A percentile compares a stretch with the other conserved stretches of the same genome.
Evolutionary conservation across 2,888 invertebrate genomes (phyloP).

Genomic region (Spilosoma lubricipeda): DNA sequence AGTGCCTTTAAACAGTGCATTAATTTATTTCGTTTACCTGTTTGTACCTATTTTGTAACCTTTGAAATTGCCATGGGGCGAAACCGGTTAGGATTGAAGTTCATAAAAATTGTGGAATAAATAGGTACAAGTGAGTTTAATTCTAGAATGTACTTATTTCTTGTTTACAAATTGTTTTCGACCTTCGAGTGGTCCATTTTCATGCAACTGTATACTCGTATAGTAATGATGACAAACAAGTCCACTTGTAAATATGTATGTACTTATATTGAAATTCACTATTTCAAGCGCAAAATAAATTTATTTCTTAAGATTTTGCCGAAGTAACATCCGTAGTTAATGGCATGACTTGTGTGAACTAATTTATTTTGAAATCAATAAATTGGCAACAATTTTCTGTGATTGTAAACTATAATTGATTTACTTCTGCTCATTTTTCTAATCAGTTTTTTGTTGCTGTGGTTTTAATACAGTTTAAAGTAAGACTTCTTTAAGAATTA

Average conservation of each 20-base stretch:
- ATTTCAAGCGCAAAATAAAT: neutral
- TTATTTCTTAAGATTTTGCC: neutral
- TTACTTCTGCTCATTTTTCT: slow-evolving; percentile 31
- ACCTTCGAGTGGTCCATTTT: neutral
- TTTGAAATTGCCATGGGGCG: too few relatives aligned
- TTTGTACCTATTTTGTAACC: too few relatives aligned
- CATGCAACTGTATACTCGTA: neutral
- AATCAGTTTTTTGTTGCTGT: slow-evolving; percentile 32
- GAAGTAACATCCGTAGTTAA: slow-evolving; percentile 27
- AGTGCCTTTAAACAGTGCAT: neutral
- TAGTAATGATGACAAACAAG: neutral
- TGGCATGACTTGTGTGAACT: slow-evolving; percentile 24
- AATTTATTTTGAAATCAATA: slow-evolving; percentile 43
- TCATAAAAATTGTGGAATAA: too few relatives aligned
- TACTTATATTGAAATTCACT: neutral
- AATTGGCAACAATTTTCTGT: slow-evolving; percentile 46
- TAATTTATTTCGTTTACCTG: too few relatives aligned
- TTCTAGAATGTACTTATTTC: too few relatives aligned
- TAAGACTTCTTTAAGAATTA: slow-evolving; percentile 25
- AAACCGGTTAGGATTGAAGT: too few relatives aligned
- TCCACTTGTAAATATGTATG: too few relatives aligned
- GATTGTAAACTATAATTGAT: slow-evolving; percentile 50
- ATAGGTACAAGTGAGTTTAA: too few relatives aligned
- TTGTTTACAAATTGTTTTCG: too few relatives aligned
- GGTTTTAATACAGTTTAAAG: slow-evolving; percentile 8